These are phyloP conservation scores for Poecilia latipinna DNA, from an alignment of 2,113 vertebrate genomes.

Conservation along the genomic window DNA sequence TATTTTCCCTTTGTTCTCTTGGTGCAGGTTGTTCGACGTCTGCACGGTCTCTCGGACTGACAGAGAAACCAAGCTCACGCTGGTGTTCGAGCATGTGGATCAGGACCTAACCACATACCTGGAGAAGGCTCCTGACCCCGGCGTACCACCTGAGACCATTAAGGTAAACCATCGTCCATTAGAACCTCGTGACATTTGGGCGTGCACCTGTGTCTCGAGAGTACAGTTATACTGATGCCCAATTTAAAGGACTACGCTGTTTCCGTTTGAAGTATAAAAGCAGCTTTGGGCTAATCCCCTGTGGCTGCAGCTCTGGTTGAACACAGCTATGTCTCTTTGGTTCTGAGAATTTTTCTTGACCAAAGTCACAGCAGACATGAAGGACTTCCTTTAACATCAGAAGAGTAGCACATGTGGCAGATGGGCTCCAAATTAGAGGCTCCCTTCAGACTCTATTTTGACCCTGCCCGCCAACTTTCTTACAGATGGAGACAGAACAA, in stretches of 20 bases:
- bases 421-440: slow-evolving; percentile 81
- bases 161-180: slow-evolving; percentile 83
- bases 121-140: slow-evolving; percentile 97
- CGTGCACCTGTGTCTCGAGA: neutral
- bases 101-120: slow-evolving; percentile 99
- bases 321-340: slow-evolving; percentile 32
- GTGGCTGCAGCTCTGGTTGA: slow-evolving; percentile 28
- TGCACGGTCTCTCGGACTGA: slow-evolving; percentile 97
- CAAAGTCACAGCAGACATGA: slow-evolving; percentile 54
- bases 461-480: slow-evolving; percentile 62
- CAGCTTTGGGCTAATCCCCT: slow-evolving; percentile 33
- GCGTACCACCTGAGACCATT: slow-evolving; percentile 96
- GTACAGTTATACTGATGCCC: neutral
- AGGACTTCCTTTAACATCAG: slow-evolving; percentile 63
- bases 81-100: slow-evolving; percentile 99
- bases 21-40: slow-evolving; percentile 93
- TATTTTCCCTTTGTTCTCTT: slow-evolving; percentile 29
- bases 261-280: slow-evolving; percentile 29
- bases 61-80: slow-evolving; percentile 95
- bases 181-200: neutral
- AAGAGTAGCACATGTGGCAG: slow-evolving; percentile 77
- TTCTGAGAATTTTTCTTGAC: slow-evolving; percentile 40
- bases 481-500: slow-evolving; percentile 53
- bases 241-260: slow-evolving; percentile 13
- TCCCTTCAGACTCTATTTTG: slow-evolving; percentile 73